These are phyloP conservation scores for Myioborus miniatus DNA, from an alignment of 2,797 vertebrate species.

Conservation along the genomic window DNA sequence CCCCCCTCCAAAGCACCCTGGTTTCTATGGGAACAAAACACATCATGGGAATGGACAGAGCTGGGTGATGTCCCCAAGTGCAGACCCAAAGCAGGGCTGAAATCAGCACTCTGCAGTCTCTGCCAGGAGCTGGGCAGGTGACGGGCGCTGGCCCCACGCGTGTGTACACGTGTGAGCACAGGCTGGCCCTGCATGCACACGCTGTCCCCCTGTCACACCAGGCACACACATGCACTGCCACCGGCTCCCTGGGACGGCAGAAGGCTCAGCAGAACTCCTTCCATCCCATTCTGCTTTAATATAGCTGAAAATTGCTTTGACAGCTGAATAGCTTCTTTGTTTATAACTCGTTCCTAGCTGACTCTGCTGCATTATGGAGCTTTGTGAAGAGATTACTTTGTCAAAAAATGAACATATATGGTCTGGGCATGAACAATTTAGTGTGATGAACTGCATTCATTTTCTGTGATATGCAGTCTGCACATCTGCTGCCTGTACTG, in stretches of 20 bases:
- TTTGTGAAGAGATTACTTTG: conserved; percentile 59
- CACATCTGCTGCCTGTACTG: background rate
- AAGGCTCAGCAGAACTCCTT: background rate
- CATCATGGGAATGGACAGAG: background rate
- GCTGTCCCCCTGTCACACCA: background rate
- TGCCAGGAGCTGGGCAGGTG: background rate
- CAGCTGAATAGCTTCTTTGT: conserved; percentile 68
- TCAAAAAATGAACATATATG: conserved; percentile 44
- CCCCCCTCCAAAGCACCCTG: background rate
- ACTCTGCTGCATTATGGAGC: conserved; percentile 44
- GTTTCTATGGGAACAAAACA: conserved; percentile 62
- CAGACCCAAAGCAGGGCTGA: background rate
- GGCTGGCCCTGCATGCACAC: background rate
- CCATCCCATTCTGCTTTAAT: conserved; percentile 4
- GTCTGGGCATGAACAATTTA: conserved; percentile 24
- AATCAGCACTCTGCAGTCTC: background rate
- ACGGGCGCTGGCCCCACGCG: rapidly evolving
- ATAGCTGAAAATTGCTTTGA: conserved; percentile 63
- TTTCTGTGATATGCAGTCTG: background rate
- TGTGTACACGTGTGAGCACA: background rate
- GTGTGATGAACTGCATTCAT: conserved; percentile 5
- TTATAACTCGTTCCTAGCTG: conserved; percentile 39
- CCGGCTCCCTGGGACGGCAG: background rate
- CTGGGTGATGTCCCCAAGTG: background rate
- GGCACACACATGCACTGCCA: background rate